Conservation (phyloP, 2,888 invertebrate species). For the Drosophila engyochracea region DNA sequence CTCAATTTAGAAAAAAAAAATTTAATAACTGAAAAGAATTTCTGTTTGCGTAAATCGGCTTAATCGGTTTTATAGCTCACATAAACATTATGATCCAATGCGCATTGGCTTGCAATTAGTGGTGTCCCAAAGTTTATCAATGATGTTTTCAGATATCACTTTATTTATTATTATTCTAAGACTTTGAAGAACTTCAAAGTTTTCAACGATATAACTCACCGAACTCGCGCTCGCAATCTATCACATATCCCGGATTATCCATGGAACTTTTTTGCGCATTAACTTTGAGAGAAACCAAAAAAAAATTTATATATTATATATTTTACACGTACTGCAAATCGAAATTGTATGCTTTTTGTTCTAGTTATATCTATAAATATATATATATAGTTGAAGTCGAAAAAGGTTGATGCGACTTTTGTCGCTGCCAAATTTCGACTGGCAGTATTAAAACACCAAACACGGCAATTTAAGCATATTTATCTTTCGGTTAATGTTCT, state of each 20-base stretch:
- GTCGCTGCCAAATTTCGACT: slow-evolving; percentile 43
- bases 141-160: background rate
- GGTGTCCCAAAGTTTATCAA: background rate
- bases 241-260: slow-evolving; percentile 77
- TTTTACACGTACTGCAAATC: background rate
- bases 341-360: background rate
- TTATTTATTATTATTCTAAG: slow-evolving; percentile 3
- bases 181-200: background rate
- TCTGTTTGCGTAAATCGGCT: slow-evolving; percentile 2
- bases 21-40: background rate
- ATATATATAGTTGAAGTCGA: background rate
- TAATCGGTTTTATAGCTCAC: slow-evolving; percentile 8
- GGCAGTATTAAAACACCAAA: slow-evolving; percentile 1
- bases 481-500: slow-evolving; percentile 15
- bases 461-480: slow-evolving; percentile 33
- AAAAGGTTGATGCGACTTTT: slow-evolving; percentile 17
- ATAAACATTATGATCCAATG: background rate
- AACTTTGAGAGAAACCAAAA: background rate
- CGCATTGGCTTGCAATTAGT: background rate
- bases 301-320: background rate
- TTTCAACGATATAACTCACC: slow-evolving; percentile 33
- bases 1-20: background rate
- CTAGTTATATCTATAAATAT: background rate
- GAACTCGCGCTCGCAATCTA: slow-evolving; percentile 65
- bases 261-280: slow-evolving; percentile 43